A percentile compares a stretch with the other conserved stretches of the same genome.
Evolutionary conservation across 2,113 vertebrate genomes (phyloP).

Genomic region (Pelusios castaneus): DNA sequence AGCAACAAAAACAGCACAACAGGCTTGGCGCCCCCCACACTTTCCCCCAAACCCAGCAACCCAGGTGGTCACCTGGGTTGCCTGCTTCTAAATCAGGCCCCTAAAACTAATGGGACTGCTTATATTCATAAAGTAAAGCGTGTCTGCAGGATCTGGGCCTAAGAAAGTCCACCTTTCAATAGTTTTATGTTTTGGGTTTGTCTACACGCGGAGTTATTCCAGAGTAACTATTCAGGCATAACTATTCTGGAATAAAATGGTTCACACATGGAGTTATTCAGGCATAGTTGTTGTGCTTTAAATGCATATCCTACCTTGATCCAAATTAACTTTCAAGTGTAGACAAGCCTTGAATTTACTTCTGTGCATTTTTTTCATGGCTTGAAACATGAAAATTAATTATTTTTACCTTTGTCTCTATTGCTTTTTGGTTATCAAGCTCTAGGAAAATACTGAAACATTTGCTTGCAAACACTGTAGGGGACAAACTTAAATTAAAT

Average conservation of each 20-base stretch:
- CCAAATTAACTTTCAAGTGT: constrained; percentile 21
- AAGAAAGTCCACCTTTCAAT: not conserved
- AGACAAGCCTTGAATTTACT: not conserved
- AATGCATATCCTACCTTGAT: constrained; percentile 17
- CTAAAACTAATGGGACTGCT: not conserved
- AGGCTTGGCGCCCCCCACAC: no score
- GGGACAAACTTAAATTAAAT: not conserved
- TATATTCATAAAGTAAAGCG: not conserved
- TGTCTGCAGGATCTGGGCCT: not conserved
- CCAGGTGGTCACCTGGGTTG: no score
- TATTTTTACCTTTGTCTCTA: constrained; percentile 19
- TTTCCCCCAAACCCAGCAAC: no score
- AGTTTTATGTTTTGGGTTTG: not conserved
- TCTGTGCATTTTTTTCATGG: constrained; percentile 13
- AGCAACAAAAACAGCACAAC: no score
- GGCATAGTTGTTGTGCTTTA: not conserved
- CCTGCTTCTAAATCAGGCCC: no score
- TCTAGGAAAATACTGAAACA: not conserved
- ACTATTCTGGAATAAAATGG: not conserved
- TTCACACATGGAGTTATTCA: not conserved
- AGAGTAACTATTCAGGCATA: not conserved
- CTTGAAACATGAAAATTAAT: constrained; percentile 1
- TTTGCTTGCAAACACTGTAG: not conserved
- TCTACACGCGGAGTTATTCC: not conserved
- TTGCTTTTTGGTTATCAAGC: not conserved